Conservation (phyloP, 2,797 vertebrate species). For the Sphenopsis melanotis region DNA sequence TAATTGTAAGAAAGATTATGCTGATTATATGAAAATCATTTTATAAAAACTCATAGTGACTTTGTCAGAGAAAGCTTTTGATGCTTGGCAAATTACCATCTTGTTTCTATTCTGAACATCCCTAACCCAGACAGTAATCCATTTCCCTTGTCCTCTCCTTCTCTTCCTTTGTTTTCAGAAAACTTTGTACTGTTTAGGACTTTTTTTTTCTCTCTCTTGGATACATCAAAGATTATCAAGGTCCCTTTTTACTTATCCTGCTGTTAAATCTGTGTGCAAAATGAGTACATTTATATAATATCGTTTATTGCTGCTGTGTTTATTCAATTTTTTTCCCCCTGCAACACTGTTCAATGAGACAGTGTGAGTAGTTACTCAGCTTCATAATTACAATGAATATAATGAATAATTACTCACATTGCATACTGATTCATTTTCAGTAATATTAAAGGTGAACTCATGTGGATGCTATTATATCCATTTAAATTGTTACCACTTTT, state of each 20-base stretch:
- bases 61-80: not conserved
- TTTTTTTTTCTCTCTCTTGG: not conserved
- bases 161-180: not conserved
- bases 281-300: not conserved
- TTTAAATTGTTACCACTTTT: constrained; percentile 1
- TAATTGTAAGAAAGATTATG: not conserved
- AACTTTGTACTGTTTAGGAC: not conserved
- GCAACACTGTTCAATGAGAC: not conserved
- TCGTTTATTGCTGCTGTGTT: not conserved
- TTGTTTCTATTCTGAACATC: not conserved
- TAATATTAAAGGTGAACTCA: constrained; percentile 23
- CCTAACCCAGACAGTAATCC: not conserved
- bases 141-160: not conserved
- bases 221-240: not conserved
- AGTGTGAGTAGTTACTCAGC: not conserved
- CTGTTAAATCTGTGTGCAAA: not conserved
- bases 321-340: not conserved
- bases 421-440: constrained; percentile 38
- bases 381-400: constrained; percentile 30
- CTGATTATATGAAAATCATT: not conserved
- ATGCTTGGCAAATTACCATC: not conserved
- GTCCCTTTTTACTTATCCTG: not conserved
- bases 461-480: not conserved
- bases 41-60: not conserved
- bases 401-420: constrained; percentile 42